phyloP scores from a whole-genome alignment of 2,797 vertebrate genomes.

The Xenentodon cancila region DNA sequence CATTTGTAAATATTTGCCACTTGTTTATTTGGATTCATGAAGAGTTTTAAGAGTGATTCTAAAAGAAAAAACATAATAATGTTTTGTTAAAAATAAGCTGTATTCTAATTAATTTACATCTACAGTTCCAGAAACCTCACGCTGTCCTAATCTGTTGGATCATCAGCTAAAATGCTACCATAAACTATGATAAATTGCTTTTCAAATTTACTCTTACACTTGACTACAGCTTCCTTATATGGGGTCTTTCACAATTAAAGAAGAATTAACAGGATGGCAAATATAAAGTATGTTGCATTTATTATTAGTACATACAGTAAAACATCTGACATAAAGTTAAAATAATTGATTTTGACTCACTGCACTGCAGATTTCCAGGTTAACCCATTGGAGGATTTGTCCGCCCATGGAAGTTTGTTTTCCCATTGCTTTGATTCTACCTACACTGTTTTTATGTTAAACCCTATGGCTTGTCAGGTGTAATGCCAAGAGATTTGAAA shows the following conservation, averaged over 20 bases:
- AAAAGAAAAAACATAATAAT: too few species aligned
- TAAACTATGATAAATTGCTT: slow-evolving; percentile 11
- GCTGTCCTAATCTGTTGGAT: slow-evolving; percentile 3
- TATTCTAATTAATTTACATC: background rate
- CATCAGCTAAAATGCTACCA: slow-evolving; percentile 3
- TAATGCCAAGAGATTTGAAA: slow-evolving; percentile 67
- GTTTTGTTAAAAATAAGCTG: background rate
- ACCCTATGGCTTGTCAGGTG: slow-evolving; percentile 66
- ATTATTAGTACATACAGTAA: slow-evolving; percentile 2
- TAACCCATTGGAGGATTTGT: slow-evolving; percentile 42
- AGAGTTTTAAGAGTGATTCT: too few species aligned
- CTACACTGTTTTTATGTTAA: slow-evolving; percentile 60
- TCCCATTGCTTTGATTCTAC: slow-evolving; percentile 62
- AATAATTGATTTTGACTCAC: slow-evolving; percentile 32
- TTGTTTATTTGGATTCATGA: too few species aligned
- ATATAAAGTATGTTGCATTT: background rate
- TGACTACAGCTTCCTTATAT: background rate
- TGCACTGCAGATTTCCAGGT: slow-evolving; percentile 22
- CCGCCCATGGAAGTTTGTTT: slow-evolving; percentile 56
- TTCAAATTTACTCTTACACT: background rate
- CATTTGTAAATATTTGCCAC: too few species aligned
- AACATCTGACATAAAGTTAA: slow-evolving; percentile 16
- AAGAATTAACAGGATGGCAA: background rate
- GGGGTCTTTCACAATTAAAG: slow-evolving; percentile 13
- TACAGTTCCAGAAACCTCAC: background rate